Base-by-base conservation (phyloP, 2,797 vertebrate genomes). In the Gobionotothen gibberifrons region DNA sequence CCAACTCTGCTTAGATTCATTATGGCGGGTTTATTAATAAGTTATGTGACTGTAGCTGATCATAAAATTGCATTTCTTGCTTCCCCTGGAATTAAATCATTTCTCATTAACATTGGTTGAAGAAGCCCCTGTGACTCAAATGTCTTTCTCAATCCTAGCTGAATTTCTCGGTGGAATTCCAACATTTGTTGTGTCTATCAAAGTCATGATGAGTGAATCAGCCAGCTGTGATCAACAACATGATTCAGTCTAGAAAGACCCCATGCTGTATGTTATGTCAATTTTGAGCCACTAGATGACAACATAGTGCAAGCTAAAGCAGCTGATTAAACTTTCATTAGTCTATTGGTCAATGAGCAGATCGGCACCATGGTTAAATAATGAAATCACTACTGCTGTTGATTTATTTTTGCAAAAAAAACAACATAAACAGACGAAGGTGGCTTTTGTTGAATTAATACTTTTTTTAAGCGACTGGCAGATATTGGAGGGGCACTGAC, bases 261-360 rank as follows among this genome's bases (percentile, higher is more conserved):
- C 49, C 49, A 17, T 21, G 14, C 21, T 12, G 16, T 53, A 46
- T 86, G 90, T 63, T 74, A 8, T 89, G 61, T 58, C 69, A 6
- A 9, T 7, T 74, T 3, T 12, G 2, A 26, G 57, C 90, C 91
- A 77, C 90, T 89, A 94, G 93, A 86, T 93, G 92, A 59, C 91
- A 90, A 89, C 77, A 79, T 77, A 92, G 89, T 68, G 88, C 90
- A 89, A 59, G 79, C 43, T 59, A 88, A 75, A 60, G 51, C 70
- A 49, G 26, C 79, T 65, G 81, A 80, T 87, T 80, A 83, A 88
- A 87, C 47, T 85, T 79, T 57, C 74, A 82, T 84, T 54, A 61
- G 71, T 66, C 77, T 72, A 29, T 74, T 64, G 79, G 76, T 76
- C 77, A 81, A 73, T 63, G 79, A 80, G 77, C 79, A 82, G 75